Conservation (phyloP, 2,797 vertebrate genomes). For the Pachyuromys duprasi region DNA sequence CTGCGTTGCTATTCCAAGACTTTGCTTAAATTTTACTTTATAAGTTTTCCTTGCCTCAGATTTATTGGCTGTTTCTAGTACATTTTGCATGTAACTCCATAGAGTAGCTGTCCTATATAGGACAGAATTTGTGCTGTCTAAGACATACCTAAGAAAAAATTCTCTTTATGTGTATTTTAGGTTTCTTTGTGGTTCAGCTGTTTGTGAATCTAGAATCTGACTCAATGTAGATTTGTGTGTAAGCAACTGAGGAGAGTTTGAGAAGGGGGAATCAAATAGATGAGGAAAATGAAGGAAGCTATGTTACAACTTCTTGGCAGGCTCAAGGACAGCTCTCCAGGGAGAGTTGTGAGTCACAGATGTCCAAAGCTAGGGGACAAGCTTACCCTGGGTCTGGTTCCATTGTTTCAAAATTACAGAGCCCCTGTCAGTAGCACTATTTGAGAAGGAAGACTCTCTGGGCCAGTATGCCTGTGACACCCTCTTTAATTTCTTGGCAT, state of each 20-base stretch:
- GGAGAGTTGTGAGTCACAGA: accelerated
- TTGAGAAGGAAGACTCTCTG: background rate
- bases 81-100: background rate
- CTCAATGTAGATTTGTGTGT: background rate
- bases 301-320: background rate
- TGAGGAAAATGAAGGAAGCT: background rate
- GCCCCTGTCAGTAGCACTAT: accelerated
- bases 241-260: background rate
- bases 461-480: background rate
- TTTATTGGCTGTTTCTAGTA: background rate
- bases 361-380: background rate
- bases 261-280: background rate
- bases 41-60: background rate
- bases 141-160: background rate
- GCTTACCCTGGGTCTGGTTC: background rate
- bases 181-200: background rate
- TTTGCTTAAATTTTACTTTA: background rate
- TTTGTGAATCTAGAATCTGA: background rate
- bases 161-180: background rate
- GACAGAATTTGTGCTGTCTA: background rate
- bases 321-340: background rate
- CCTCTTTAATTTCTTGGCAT: background rate
- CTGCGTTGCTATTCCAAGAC: background rate
- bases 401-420: background rate
- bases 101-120: background rate